These are phyloP conservation scores for Dicrostonyx torquatus DNA, from an alignment of 2,797 vertebrate species.

Conservation along the genomic window DNA sequence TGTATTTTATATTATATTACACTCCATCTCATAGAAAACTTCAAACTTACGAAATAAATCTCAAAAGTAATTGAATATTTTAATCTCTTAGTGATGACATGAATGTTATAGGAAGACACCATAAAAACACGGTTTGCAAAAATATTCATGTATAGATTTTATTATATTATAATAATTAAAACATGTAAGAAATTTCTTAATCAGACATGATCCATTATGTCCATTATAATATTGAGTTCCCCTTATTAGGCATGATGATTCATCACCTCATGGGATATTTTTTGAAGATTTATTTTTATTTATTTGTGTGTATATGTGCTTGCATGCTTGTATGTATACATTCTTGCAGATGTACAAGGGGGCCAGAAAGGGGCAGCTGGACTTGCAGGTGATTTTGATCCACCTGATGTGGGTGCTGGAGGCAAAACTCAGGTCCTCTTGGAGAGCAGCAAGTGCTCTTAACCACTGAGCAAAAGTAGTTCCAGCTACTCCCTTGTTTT, in stretches of 20 bases:
- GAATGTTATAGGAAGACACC: not conserved
- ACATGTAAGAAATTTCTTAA: conserved; percentile 29
- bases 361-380: not conserved
- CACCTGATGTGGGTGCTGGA: not conserved
- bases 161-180: conserved; percentile 57
- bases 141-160: not conserved
- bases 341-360: not conserved
- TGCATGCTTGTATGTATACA: not conserved
- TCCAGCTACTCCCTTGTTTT: not conserved
- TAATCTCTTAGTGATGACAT: not conserved
- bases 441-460: not conserved
- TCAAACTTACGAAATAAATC: not conserved
- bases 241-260: not conserved
- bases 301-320: not conserved
- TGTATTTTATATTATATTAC: not conserved
- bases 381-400: not conserved
- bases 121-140: conserved; percentile 11
- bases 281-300: not conserved
- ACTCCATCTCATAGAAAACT: not conserved
- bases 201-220: not conserved
- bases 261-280: not conserved
- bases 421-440: not conserved
- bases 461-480: not conserved
- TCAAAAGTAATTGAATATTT: conserved; percentile 5
- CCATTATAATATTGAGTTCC: not conserved